Evolutionary conservation across 2,888 invertebrate genomes (phyloP), one percentile per base, ranked within the genome.

Genomic region (Hanleya hanleyi): DNA sequence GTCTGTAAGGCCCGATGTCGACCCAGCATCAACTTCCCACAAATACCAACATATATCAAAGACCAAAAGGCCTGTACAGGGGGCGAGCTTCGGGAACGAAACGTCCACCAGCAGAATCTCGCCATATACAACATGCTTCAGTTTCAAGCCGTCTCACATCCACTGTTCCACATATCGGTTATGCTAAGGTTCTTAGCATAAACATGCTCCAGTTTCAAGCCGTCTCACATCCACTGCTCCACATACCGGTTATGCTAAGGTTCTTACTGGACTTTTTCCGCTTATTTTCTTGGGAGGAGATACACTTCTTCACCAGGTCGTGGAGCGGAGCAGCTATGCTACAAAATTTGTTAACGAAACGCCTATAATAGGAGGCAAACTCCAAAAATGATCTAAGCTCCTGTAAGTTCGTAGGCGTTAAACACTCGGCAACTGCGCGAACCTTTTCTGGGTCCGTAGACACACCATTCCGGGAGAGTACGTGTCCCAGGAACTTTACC

Each of bases 401-500:
- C 51, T 76, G 69, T 18, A 61, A 68, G 15, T 36, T 38, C 26
- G 41, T 33, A 37, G 76, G 76, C 26, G 37, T 62, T 57, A 47
- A 67, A 71, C 78, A 76, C 7, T 68, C 73, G 18, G 22, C 26
- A n/a, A 77, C 65, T 29, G 64, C 51, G 29, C 36, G 50, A 2
- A 65, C 49, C 69, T 75, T 74, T 3, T 61, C 57, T 18, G 62
- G 69, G 37, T 62, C 69, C 9, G 75, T 71, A 18, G 4, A 12
- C 18, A 73, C 38, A 15, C 76, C 74, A 36, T 69, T 26, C 5
- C 61, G 37, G 32, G 77, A 74, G 6, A 78, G 50, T 12, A 77
- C 64, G 62, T 79, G 76, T 5, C 79, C 79, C 22, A 76, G 38
- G 67, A 70, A 79, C 3, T 51, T 72, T 0, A 76, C 77, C 57